These are phyloP conservation scores for Agrotis segetum DNA, from an alignment of 2,888 invertebrate species.

Conservation along the genomic window DNA sequence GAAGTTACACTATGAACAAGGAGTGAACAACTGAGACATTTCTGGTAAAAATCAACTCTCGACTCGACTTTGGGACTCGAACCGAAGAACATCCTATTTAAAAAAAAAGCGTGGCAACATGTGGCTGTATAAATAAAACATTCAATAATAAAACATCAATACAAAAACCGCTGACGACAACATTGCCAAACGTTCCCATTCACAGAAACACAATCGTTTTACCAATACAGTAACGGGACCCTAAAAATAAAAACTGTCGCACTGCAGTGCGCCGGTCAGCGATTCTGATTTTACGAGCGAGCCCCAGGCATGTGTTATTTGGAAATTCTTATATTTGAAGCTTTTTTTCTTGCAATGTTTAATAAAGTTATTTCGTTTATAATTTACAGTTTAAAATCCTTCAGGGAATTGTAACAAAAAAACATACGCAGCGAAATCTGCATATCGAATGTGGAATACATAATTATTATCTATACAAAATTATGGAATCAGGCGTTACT, in stretches of 20 bases:
- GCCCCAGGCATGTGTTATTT: slow-evolving; percentile 30
- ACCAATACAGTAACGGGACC: slow-evolving; percentile 29
- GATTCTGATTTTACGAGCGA: slow-evolving; percentile 61
- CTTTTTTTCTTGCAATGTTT: background rate
- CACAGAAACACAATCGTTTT: slow-evolving; percentile 36
- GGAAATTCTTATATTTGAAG: background rate
- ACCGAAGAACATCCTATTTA: too few relatives aligned
- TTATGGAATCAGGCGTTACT: too few relatives aligned
- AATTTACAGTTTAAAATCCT: too few relatives aligned
- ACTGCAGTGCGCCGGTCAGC: slow-evolving; percentile 65
- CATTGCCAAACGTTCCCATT: slow-evolving; percentile 12
- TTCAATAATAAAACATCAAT: slow-evolving; percentile 6
- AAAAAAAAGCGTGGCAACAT: too few relatives aligned
- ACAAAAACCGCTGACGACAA: slow-evolving; percentile 26
- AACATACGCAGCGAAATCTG: too few relatives aligned
- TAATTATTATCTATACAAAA: too few relatives aligned
- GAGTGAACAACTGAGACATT: too few relatives aligned
- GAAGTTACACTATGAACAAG: too few relatives aligned
- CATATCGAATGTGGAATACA: too few relatives aligned
- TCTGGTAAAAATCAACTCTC: too few relatives aligned
- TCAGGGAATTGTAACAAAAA: too few relatives aligned
- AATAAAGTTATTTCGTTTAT: background rate
- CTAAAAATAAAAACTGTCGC: slow-evolving; percentile 62
- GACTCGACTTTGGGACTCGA: too few relatives aligned
- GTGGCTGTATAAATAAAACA: background rate